phyloP scores from a whole-genome alignment of 2,797 vertebrate genomes.

The Champsocephalus gunnari region DNA sequence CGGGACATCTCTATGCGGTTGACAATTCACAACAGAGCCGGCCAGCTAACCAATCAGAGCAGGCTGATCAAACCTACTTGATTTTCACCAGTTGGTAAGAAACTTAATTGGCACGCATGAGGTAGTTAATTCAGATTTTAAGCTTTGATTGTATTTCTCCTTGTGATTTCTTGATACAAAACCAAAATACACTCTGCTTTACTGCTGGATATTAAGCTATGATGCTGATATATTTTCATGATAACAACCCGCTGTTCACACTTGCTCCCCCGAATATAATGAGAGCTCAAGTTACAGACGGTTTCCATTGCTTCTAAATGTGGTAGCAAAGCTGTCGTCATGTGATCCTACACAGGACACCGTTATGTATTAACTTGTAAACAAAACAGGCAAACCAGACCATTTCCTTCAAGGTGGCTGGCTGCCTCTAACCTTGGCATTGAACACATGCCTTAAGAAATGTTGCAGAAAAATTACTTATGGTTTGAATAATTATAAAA shows the following conservation, averaged over 20 bases:
- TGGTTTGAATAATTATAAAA: neutral
- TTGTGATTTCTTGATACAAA: neutral
- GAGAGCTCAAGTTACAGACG: constrained; percentile 47
- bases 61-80: neutral
- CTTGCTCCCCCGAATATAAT: constrained; percentile 19
- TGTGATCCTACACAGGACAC: constrained; percentile 29
- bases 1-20: too few species aligned
- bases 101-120: neutral
- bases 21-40: too few species aligned
- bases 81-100: neutral
- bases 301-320: constrained; percentile 47
- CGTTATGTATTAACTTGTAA: constrained; percentile 36
- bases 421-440: constrained; percentile 8
- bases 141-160: neutral
- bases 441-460: neutral
- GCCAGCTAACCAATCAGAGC: neutral
- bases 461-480: neutral
- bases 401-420: constrained; percentile 41
- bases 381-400: constrained; percentile 27
- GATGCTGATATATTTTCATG: constrained; percentile 30
- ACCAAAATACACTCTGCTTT: neutral
- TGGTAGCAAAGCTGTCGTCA: constrained; percentile 17
- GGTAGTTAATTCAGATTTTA: neutral
- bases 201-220: neutral
- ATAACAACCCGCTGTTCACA: constrained; percentile 51